Evolutionary conservation across 2,113 vertebrate species (phyloP), one percentile per base, ranked within the genome.

Genomic region (Pollimyrus isidori): DNA sequence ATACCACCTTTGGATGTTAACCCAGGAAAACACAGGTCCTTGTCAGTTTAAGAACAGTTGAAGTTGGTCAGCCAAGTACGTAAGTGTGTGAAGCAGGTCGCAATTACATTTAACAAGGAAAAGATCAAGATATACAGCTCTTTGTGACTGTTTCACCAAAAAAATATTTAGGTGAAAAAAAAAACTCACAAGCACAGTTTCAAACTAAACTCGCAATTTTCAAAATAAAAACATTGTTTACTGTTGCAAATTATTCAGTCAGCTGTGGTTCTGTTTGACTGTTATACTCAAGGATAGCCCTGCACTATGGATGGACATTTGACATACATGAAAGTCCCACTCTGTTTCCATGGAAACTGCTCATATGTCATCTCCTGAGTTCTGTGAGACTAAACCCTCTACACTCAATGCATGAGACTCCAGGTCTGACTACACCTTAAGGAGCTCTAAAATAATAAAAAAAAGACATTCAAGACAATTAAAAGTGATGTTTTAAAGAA

Each of bases 281-380:
- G 94, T 93, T 94, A 94, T 93, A 53, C 91, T 92, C 90, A 91
- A 49, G 92, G 91, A 30, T 90, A 93, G 92, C 92, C 10, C 26
- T 17, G n/a, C 3, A 52, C 26, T 86, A 1, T 21, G 21, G 45
- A 84, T n/a, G 49, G 46, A 30, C 85, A 50, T 15, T 30, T 21
- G 26, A 30, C 85, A 50, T 35, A 30, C 85, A 53, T 48, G 10
- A 35, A 30, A 35, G 84, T 53, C 49, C 85, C 46, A 86, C 49
- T 86, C 84, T 86, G 85, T 86, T 86, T 86, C 85, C 85, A 86
- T 86, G 85, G 85, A 53, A 86, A 86, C 85, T 21, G 85, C 49
- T 50, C 84, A 50, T 50, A 30, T 26, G 84, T 50, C 45, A 50
- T 26, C 35, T 80, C 73, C 4, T 30, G 49, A 86, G 26, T 52